Evolutionary conservation across 2,797 vertebrate species (phyloP).

Genomic region (Aphelocoma californica): DNA sequence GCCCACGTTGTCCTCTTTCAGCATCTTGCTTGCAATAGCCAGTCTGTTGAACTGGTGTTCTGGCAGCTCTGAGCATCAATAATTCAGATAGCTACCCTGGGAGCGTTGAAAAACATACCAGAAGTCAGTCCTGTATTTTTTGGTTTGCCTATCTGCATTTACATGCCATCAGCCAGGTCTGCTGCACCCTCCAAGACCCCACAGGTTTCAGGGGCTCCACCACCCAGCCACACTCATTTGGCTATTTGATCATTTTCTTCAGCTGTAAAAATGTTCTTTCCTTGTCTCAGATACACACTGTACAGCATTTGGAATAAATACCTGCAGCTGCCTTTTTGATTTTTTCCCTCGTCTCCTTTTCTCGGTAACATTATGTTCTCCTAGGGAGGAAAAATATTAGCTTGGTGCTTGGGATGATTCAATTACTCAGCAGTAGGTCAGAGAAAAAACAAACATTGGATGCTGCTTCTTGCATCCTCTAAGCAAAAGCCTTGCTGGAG

Average conservation of each 20-base stretch:
- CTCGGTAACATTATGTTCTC: slow-evolving; percentile 36
- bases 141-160: not conserved
- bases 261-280: not conserved
- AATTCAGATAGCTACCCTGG: not conserved
- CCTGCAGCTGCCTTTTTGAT: slow-evolving; percentile 13
- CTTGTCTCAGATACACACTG: not conserved
- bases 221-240: not conserved
- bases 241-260: not conserved
- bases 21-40: not conserved
- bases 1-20: not conserved
- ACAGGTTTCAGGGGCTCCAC: not conserved
- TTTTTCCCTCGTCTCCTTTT: not conserved
- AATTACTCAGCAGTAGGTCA: slow-evolving; percentile 43
- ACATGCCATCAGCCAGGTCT: not conserved
- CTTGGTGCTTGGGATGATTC: slow-evolving; percentile 39
- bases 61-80: not conserved
- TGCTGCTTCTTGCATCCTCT: not conserved
- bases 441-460: slow-evolving; percentile 16
- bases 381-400: slow-evolving; percentile 27
- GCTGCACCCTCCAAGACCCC: not conserved
- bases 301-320: slow-evolving; percentile 11
- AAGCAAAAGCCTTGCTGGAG: not conserved
- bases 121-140: not conserved
- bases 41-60: not conserved
- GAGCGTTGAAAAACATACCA: not conserved